A percentile compares a stretch with the other conserved stretches of the same genome.
These are phyloP conservation scores for Cephus sareptanus DNA, from an alignment of 2,888 invertebrate species.

Conservation along the genomic window DNA sequence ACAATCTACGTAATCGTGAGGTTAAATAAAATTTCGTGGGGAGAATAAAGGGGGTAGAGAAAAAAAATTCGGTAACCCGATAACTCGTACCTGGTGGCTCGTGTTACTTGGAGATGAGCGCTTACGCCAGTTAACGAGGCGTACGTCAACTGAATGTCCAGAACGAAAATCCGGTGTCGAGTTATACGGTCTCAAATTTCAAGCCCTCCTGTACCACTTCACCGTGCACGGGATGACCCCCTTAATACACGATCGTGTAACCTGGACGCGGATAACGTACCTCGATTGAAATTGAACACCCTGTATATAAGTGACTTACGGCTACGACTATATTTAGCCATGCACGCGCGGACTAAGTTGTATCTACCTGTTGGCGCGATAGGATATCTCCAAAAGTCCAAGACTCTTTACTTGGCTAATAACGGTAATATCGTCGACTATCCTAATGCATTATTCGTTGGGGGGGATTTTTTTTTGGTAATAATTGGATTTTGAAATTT, in stretches of 20 bases:
- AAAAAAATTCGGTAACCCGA: not conserved
- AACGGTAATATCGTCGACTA: not conserved
- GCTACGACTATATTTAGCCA: conserved; percentile 2
- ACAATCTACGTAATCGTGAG: not conserved
- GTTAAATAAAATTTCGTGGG: not conserved
- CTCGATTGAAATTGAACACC: not conserved
- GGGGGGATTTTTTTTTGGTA: not conserved
- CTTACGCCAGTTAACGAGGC: not conserved
- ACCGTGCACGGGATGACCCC: not conserved
- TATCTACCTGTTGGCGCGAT: conserved; percentile 7
- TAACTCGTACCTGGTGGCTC: not conserved
- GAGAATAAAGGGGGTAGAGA: not conserved
- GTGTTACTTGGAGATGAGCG: not conserved
- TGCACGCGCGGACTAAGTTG: not conserved
- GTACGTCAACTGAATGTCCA: not conserved
- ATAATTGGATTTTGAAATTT: not conserved
- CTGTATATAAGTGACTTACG: not conserved
- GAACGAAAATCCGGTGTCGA: not conserved
- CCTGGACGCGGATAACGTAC: not conserved
- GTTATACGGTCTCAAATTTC: not conserved
- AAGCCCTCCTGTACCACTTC: not conserved
- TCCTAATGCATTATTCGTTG: not conserved
- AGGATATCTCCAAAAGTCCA: not conserved
- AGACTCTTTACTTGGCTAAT: not conserved
- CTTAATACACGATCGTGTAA: not conserved